Percentiles rank a stretch among this genome's conserved stretches.
phyloP scores from a whole-genome alignment of 2,113 vertebrate species.

The Megaceryle maxima region DNA sequence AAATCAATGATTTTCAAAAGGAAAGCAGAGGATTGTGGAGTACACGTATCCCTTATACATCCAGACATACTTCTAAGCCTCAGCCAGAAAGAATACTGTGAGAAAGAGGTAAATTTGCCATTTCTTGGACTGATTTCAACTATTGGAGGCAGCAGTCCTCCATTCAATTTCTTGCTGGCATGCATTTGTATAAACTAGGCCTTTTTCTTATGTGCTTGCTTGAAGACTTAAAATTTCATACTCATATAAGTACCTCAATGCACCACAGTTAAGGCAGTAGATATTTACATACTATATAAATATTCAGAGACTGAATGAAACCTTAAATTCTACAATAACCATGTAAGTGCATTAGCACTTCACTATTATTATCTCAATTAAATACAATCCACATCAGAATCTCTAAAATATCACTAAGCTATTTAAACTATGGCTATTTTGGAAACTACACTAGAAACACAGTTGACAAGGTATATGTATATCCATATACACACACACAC shows the following conservation, averaged over 20 bases:
- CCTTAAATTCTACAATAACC: not conserved
- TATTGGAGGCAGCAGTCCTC: not conserved
- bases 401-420: not conserved
- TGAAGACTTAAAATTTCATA: not conserved
- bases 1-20: not conserved
- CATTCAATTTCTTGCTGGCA: not conserved
- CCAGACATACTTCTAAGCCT: not conserved
- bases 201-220: not conserved
- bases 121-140: not conserved
- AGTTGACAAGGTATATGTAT: not conserved
- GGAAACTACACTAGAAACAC: not conserved
- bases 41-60: not conserved
- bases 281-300: not conserved
- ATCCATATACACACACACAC: not conserved
- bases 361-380: not conserved
- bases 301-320: not conserved
- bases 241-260: not conserved
- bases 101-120: not conserved
- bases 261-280: not conserved
- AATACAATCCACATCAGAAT: conserved; percentile 13
- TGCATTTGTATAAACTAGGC: not conserved
- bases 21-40: not conserved
- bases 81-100: not conserved
- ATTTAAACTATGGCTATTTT: not conserved
- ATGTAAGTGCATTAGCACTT: not conserved